Evolutionary conservation across 2,888 invertebrate genomes (phyloP).

Genomic region (Phyllotreta striolata): DNA sequence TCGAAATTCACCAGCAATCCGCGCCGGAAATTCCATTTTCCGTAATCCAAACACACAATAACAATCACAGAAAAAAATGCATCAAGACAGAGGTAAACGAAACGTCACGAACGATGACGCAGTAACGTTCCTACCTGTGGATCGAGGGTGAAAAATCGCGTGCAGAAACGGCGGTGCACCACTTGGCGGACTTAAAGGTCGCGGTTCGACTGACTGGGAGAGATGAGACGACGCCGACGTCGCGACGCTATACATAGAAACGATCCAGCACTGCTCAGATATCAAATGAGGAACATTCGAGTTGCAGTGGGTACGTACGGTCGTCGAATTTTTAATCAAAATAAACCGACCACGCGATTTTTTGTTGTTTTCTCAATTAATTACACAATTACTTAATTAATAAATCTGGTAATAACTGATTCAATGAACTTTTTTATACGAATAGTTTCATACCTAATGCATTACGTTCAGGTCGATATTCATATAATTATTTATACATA

Average conservation of each 20-base stretch:
- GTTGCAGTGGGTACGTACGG: slow-evolving; percentile 32
- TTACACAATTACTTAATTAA: slow-evolving; percentile 5
- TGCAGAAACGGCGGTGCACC: slow-evolving; percentile 51
- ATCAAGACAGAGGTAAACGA: slow-evolving; percentile 21
- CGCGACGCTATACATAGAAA: slow-evolving; percentile 51
- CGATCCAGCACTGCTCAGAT: slow-evolving; percentile 39
- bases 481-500: too few relatives aligned
- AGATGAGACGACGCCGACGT: slow-evolving; percentile 42
- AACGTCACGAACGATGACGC: slow-evolving; percentile 42
- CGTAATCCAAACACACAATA: slow-evolving; percentile 25
- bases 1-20: slow-evolving; percentile 4
- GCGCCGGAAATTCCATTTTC: slow-evolving; percentile 17
- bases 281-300: slow-evolving; percentile 34
- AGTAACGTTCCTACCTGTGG: slow-evolving; percentile 56
- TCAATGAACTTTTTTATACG: too few relatives aligned
- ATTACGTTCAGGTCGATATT: too few relatives aligned
- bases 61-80: slow-evolving; percentile 20
- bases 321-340: slow-evolving; percentile 31
- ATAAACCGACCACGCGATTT: slow-evolving; percentile 28
- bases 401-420: neutral
- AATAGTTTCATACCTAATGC: too few relatives aligned
- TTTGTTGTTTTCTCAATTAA: slow-evolving; percentile 12
- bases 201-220: slow-evolving; percentile 54
- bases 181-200: slow-evolving; percentile 50
- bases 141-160: slow-evolving; percentile 55